phyloP scores from a whole-genome alignment of 1,140 invertebrate genomes.

The Drosophila rufa region DNA sequence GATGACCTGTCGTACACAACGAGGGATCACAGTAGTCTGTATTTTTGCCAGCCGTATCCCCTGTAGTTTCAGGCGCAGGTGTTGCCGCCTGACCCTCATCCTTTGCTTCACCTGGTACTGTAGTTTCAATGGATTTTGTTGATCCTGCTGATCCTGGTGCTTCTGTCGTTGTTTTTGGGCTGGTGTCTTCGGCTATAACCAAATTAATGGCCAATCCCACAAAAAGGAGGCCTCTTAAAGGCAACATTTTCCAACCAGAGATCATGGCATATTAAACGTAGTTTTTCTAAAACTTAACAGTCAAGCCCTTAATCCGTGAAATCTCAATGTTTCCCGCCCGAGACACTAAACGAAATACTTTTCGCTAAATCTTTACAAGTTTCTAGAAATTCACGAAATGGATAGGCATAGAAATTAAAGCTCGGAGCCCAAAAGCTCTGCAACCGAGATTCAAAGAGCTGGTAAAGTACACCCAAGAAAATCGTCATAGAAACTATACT shows the following conservation, averaged over 20 bases:
- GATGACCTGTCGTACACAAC: not conserved
- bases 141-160: not conserved
- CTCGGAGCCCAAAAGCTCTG: too few relatives aligned
- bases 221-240: not conserved
- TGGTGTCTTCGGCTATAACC: not conserved
- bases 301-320: not conserved
- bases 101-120: not conserved
- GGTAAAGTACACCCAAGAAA: too few relatives aligned
- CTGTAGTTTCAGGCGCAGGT: too few relatives aligned
- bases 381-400: too few relatives aligned
- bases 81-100: too few relatives aligned
- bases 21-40: slow-evolving; percentile 20
- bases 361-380: not conserved
- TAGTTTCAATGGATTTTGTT: too few relatives aligned
- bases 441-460: too few relatives aligned
- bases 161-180: not conserved
- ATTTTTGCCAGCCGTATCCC: not conserved
- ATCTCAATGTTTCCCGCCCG: not conserved
- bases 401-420: too few relatives aligned
- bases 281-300: not conserved
- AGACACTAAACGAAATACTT: not conserved
- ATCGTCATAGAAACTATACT: too few relatives aligned
- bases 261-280: slow-evolving; percentile 13
- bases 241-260: slow-evolving; percentile 8
- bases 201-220: not conserved